Evolutionary conservation across 2,888 invertebrate genomes (phyloP), one percentile per base, ranked within the genome.

Genomic region (Drosophila merina): DNA sequence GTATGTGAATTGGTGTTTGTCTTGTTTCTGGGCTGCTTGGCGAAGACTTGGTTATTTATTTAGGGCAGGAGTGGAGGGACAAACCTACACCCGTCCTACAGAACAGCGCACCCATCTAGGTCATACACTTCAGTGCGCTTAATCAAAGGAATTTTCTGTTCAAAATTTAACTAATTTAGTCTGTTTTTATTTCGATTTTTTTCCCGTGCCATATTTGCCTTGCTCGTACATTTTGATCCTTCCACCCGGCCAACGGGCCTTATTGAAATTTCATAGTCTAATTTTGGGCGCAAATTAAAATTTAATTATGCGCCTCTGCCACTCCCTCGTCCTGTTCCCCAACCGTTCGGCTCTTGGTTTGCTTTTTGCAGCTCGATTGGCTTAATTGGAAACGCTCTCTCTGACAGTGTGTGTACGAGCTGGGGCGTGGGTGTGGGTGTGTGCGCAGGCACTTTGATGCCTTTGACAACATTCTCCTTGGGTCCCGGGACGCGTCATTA

Each of bases 191-290:
- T 77, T 75, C 26, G 45, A 66, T 66, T 70, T 71, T 57, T 56
- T 54, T 26, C n/a, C 47, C 10, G 14, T 12, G 30, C 40, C 42
- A 60, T 57, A 62, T 62, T 64, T 54, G 57, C 48, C 36, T 54
- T 63, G 7, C 38, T 9, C 47, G 14, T 20, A 12, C 33, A 36
- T 55, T 30, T 25, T 26, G 8, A 4, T n/a, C 12, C 31, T 10
- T 20, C 25, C 47, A 9, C 26, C 9, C 38, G 33, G 38, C 25
- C 28, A 30, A 44, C 12, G 56, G 14, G 33, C 60, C 58, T 56
- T 82, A 79, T 76, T 77, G 73, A 74, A 81, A 74, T 79, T 83
- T 85, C 74, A 76, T 85, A 77, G 79, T 85, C 77, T 62, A 77
- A 82, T 79, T 74, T 82, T 69, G 72, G 55, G 66, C 74, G 57